A percentile compares a stretch with the other conserved stretches of the same genome.
Evolutionary conservation across 2,888 invertebrate genomes (phyloP).

Genomic region (Lysandra coridon): DNA sequence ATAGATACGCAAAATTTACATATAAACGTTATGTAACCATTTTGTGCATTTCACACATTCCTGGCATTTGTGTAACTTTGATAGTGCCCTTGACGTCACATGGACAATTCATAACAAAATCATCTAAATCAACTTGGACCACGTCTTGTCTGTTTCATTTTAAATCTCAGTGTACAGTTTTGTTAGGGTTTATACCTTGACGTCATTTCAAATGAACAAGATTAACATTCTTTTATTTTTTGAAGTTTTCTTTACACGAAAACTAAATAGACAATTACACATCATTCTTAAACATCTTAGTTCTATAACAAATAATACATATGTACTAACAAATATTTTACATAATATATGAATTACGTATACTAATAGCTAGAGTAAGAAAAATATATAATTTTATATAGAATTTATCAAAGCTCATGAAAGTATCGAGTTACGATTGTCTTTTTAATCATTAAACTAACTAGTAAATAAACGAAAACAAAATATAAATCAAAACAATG

Average conservation of each 20-base stretch:
- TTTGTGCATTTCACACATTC: neutral
- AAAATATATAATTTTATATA: slow-evolving; percentile 72
- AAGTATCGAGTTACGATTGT: slow-evolving; percentile 72
- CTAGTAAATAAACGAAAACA: slow-evolving; percentile 38
- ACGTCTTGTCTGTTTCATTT: neutral
- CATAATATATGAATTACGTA: slow-evolving; percentile 44
- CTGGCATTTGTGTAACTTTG: neutral
- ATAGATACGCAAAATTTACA: neutral
- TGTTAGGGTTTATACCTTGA: neutral
- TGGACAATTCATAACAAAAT: neutral
- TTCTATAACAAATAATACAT: slow-evolving; percentile 50
- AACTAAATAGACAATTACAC: slow-evolving; percentile 1
- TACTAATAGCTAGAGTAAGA: slow-evolving; percentile 69
- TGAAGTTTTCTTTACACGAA: neutral
- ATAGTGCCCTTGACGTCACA: neutral
- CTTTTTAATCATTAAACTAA: slow-evolving; percentile 66
- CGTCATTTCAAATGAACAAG: neutral
- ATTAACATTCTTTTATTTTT: neutral
- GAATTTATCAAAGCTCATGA: slow-evolving; percentile 77
- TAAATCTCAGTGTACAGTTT: slow-evolving; percentile 10
- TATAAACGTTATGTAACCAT: neutral
- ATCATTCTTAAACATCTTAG: slow-evolving; percentile 44
- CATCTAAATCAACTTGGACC: slow-evolving; percentile 25
- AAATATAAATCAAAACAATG: slow-evolving; percentile 45
- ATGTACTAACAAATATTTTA: slow-evolving; percentile 37